Percentiles rank a stretch among this genome's conserved stretches.
Conservation (phyloP, 2,797 vertebrate genomes). For the Sus cebifrons region DNA sequence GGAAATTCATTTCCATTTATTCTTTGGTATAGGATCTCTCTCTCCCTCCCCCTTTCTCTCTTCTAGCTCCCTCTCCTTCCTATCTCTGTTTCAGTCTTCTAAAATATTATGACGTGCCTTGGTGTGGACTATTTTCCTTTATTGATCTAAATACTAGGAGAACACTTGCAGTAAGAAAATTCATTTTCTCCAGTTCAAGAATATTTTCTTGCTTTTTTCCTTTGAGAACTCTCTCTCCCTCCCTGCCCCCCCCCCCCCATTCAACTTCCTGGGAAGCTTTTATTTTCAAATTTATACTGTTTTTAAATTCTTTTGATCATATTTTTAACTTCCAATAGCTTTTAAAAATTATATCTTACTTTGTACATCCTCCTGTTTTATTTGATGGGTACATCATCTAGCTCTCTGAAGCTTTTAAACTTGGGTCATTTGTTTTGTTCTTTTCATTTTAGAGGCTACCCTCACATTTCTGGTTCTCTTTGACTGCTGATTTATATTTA, state of each 20-base stretch:
- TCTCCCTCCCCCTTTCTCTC: not conserved
- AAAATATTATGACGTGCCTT: not conserved
- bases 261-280: not conserved
- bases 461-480: not conserved
- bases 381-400: not conserved
- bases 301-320: not conserved
- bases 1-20: not conserved
- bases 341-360: constrained; percentile 3
- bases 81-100: not conserved
- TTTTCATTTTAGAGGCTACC: not conserved
- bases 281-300: not conserved
- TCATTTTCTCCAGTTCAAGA: not conserved
- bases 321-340: constrained; percentile 55
- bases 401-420: not conserved
- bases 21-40: not conserved
- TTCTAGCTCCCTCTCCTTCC: not conserved
- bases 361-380: not conserved
- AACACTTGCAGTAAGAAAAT: not conserved
- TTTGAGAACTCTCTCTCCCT: not conserved
- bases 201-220: constrained; percentile 47
- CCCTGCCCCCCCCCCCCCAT: no score
- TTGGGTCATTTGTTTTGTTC: not conserved
- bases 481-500: constrained; percentile 20
- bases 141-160: not conserved
- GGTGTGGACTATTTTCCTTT: not conserved